Conservation (phyloP, 2,113 vertebrate genomes). For the Onychostruthus taczanowskii region DNA sequence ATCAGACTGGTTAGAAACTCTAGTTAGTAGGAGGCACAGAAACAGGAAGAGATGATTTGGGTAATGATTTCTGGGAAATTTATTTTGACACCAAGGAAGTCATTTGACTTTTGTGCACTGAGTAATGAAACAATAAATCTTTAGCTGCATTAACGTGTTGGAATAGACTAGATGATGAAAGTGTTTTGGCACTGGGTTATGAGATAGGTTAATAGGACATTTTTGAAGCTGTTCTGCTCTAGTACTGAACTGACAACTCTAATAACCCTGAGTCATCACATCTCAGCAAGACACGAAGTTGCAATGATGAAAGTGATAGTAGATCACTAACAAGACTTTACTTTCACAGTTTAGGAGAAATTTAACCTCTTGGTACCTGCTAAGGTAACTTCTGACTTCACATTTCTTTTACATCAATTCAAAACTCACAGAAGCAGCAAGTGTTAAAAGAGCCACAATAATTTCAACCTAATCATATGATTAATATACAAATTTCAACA, state of each 20-base stretch:
- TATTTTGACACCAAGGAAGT: conserved; percentile 19
- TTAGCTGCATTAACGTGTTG: background rate
- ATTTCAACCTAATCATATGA: background rate
- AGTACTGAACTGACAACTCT: conserved; percentile 3
- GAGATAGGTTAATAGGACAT: conserved; percentile 52
- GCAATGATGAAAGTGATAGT: background rate
- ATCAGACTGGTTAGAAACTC: background rate
- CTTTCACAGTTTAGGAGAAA: background rate
- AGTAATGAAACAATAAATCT: conserved; percentile 34
- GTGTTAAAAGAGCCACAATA: background rate
- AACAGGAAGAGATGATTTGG: background rate
- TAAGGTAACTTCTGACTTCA: background rate
- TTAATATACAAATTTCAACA: background rate
- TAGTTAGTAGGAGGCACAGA: background rate
- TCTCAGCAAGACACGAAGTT: background rate
- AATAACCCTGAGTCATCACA: conserved; percentile 25
- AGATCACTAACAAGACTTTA: background rate
- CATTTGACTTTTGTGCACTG: background rate
- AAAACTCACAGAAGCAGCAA: background rate
- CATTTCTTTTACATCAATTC: background rate
- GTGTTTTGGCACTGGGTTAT: conserved; percentile 16
- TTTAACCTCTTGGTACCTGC: background rate
- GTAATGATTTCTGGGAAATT: background rate
- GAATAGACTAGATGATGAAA: conserved; percentile 33
- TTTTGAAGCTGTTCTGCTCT: conserved; percentile 46